Evolutionary conservation across 2,888 invertebrate species (phyloP).

Genomic region (Acanthosepion pharaonis): DNA sequence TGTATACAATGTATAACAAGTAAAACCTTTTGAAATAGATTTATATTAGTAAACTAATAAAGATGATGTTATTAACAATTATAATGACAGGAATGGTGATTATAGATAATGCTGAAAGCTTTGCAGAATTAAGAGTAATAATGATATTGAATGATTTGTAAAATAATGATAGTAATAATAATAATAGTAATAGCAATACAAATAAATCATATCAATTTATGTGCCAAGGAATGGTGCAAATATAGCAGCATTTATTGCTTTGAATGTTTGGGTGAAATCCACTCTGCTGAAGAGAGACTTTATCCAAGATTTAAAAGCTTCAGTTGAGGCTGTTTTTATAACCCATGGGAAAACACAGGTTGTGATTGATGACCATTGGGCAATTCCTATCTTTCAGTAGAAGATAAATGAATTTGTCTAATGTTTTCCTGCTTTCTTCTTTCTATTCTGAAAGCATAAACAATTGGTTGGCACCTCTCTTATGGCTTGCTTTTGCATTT

Average conservation of each 20-base stretch:
- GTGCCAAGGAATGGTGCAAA: neutral
- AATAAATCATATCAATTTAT: neutral
- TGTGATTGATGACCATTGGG: neutral
- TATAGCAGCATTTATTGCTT: neutral
- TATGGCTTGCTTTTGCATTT: neutral
- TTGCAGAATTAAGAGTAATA: neutral
- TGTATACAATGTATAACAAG: neutral
- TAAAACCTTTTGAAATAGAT: neutral
- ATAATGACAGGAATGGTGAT: neutral
- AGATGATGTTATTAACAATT: neutral
- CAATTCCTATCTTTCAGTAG: neutral
- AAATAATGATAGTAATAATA: neutral
- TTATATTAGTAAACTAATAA: neutral
- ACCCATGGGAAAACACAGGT: slow-evolving; percentile 22
- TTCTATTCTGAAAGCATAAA: neutral
- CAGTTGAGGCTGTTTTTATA: neutral
- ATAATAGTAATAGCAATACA: neutral
- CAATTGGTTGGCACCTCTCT: neutral
- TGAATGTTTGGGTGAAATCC: neutral
- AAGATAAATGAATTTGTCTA: neutral
- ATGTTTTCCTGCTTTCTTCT: neutral
- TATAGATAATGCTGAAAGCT: neutral
- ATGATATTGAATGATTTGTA: neutral
- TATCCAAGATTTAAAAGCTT: neutral
- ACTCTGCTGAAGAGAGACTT: neutral